phyloP scores from a whole-genome alignment of 1,140 invertebrate species.

The Plutomurus gul region DNA sequence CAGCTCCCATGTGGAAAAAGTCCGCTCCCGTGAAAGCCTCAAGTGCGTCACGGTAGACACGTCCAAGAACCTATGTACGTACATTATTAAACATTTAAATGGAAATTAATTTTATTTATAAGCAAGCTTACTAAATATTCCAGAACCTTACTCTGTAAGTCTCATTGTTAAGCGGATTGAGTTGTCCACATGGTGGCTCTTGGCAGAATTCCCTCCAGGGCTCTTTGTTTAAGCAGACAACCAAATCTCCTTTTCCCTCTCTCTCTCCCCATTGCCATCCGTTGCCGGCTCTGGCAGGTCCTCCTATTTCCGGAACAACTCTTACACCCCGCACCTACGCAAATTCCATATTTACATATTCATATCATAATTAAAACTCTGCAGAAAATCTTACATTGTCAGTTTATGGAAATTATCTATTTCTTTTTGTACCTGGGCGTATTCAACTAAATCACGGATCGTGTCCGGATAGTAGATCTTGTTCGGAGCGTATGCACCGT shows the following conservation, averaged over 20 bases:
- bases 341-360: neutral
- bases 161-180: conserved; percentile 57
- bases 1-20: conserved; percentile 87
- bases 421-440: conserved; percentile 47
- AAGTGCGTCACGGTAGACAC: conserved; percentile 52
- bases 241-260: conserved; percentile 54
- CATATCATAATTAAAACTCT: too few species aligned
- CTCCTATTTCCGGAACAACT: conserved; percentile 58
- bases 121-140: neutral
- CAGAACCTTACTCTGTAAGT: conserved; percentile 54
- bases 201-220: conserved; percentile 56
- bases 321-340: conserved; percentile 56
- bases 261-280: conserved; percentile 56
- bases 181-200: conserved; percentile 57
- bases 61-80: conserved; percentile 38
- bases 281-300: conserved; percentile 57
- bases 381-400: too few species aligned
- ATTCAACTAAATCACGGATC: conserved; percentile 54
- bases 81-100: neutral
- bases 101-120: neutral
- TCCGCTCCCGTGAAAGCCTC: conserved; percentile 61
- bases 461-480: conserved; percentile 56
- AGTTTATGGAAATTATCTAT: too few species aligned
- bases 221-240: conserved; percentile 55
- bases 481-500: conserved; percentile 56